A percentile compares a stretch with the other conserved stretches of the same genome.
phyloP scores from a whole-genome alignment of 92 coral and sea anemone genomes.

The Bergia sp. region DNA sequence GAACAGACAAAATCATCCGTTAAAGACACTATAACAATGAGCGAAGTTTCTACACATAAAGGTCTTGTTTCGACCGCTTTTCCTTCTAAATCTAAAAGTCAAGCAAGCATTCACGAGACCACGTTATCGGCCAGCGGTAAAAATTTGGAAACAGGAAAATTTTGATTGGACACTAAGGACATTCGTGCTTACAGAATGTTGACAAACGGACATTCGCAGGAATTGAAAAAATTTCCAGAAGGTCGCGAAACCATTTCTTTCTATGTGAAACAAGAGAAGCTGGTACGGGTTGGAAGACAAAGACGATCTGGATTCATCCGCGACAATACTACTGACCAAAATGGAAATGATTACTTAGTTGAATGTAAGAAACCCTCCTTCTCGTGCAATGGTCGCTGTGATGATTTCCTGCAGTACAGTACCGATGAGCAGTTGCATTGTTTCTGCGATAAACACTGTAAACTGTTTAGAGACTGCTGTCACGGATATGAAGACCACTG shows the following conservation, averaged over 20 bases:
- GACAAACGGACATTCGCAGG: not conserved
- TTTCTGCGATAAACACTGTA: constrained; percentile 12
- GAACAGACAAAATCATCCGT: not conserved
- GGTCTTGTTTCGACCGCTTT: not conserved
- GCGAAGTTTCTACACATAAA: not conserved
- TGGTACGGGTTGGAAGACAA: not conserved
- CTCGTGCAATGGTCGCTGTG: not conserved
- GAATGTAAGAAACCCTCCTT: not conserved
- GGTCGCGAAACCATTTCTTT: too few species aligned
- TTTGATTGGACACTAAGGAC: not conserved
- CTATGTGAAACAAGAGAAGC: not conserved
- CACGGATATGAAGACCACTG: not conserved
- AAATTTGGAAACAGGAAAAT: not conserved
- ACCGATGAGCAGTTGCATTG: not conserved
- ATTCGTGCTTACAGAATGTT: not conserved
- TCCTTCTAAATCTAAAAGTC: not conserved
- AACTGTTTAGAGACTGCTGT: constrained; percentile 13
- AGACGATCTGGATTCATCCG: not conserved
- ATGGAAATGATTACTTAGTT: not conserved
- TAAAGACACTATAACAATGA: not conserved
- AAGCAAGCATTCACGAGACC: not conserved
- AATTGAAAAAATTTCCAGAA: not conserved
- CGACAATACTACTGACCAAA: not conserved
- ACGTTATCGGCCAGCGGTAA: not conserved
- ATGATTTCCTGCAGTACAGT: not conserved